Conservation (phyloP, 2,113 vertebrate species). For the Menidia beryllina region DNA sequence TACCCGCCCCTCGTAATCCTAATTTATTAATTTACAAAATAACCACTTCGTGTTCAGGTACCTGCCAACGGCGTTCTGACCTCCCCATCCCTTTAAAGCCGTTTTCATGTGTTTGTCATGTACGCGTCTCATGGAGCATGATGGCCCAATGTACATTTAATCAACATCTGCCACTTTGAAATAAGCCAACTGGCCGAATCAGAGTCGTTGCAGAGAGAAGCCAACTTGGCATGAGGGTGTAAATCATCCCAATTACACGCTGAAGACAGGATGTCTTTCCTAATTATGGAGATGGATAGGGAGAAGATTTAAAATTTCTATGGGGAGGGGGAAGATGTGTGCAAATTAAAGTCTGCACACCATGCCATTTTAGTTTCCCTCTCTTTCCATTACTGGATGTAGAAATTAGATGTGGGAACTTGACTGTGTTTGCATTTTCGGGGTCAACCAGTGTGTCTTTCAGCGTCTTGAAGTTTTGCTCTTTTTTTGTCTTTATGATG, state of each 20-base stretch:
- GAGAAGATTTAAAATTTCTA: slow-evolving; percentile 64
- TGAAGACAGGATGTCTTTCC: slow-evolving; percentile 73
- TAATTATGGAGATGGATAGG: slow-evolving; percentile 73
- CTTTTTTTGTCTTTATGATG: neutral
- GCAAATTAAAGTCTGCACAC: slow-evolving; percentile 40
- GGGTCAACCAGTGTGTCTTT: neutral
- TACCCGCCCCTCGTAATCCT: neutral
- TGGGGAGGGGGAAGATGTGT: slow-evolving; percentile 44
- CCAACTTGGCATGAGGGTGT: slow-evolving; percentile 70
- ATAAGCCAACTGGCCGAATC: slow-evolving; percentile 69
- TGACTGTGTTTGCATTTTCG: neutral
- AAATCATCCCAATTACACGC: slow-evolving; percentile 74
- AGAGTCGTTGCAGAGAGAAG: slow-evolving; percentile 56
- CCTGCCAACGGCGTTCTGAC: slow-evolving; percentile 13
- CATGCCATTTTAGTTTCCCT: slow-evolving; percentile 17
- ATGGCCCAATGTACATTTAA: slow-evolving; percentile 57
- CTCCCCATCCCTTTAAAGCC: slow-evolving; percentile 7
- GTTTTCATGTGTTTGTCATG: slow-evolving; percentile 44
- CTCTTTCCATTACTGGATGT: neutral
- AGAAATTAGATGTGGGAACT: neutral
- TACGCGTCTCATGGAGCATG: slow-evolving; percentile 37
- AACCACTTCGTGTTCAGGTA: neutral
- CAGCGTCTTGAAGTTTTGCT: neutral
- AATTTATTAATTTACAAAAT: slow-evolving; percentile 13
- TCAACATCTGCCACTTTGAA: slow-evolving; percentile 71